These are phyloP conservation scores for Acrocephalus scirpaceus DNA, from an alignment of 2,797 vertebrate genomes.

Conservation along the genomic window DNA sequence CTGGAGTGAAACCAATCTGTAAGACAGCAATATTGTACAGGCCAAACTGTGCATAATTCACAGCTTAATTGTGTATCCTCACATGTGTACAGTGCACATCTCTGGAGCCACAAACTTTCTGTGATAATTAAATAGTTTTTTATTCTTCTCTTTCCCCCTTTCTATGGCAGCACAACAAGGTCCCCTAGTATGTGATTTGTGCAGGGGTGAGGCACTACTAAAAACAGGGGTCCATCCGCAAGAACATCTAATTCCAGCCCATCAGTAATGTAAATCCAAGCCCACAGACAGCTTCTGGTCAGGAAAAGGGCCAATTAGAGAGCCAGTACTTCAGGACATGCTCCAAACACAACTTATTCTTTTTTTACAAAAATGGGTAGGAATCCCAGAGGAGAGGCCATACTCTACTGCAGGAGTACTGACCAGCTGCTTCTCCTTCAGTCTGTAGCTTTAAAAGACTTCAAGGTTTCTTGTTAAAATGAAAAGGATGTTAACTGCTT, in stretches of 20 bases:
- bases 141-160: background rate
- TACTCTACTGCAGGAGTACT: background rate
- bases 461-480: background rate
- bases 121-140: background rate
- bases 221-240: background rate
- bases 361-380: background rate
- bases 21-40: constrained; percentile 38
- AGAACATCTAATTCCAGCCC: background rate
- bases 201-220: background rate
- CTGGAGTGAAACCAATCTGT: constrained; percentile 55
- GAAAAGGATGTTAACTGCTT: background rate
- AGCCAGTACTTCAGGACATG: background rate
- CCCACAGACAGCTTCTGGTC: background rate
- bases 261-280: background rate
- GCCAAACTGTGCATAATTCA: constrained; percentile 54
- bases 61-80: constrained; percentile 34
- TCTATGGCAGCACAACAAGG: background rate
- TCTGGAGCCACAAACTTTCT: background rate
- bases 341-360: background rate
- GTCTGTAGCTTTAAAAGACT: background rate
- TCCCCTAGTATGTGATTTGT: background rate
- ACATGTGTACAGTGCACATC: background rate
- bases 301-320: background rate
- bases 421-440: background rate
- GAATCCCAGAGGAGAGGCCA: background rate